Conservation (phyloP, 2,797 vertebrate genomes). For the Tympanoctomys barrerae region DNA sequence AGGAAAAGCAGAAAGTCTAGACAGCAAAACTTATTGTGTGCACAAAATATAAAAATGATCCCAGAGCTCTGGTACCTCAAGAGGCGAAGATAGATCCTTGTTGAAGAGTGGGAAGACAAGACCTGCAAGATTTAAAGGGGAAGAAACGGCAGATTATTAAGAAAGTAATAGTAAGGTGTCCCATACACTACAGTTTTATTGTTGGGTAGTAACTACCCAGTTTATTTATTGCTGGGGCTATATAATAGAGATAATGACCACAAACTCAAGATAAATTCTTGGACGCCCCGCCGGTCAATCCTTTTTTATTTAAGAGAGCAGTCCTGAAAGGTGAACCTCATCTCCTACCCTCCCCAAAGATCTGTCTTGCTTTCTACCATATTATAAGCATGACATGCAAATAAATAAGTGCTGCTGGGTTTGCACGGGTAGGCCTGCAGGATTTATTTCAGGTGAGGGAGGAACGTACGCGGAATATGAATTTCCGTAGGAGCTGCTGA, state of each 20-base stretch:
- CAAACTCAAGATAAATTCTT: slow-evolving; percentile 88
- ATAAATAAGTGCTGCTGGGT: slow-evolving; percentile 81
- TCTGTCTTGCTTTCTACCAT: slow-evolving; percentile 86
- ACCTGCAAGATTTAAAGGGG: slow-evolving; percentile 84
- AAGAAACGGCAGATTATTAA: slow-evolving; percentile 84
- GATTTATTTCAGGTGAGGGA: slow-evolving; percentile 84
- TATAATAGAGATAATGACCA: slow-evolving; percentile 88
- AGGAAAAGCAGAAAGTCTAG: slow-evolving; percentile 81
- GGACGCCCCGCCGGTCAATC: slow-evolving; percentile 85
- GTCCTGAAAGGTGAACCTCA: slow-evolving; percentile 85
- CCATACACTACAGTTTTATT: slow-evolving; percentile 86
- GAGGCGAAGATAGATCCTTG: slow-evolving; percentile 71
- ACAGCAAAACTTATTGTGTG: slow-evolving; percentile 83
- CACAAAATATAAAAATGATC: slow-evolving; percentile 81
- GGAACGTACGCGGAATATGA: slow-evolving; percentile 77
- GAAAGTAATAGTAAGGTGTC: slow-evolving; percentile 87
- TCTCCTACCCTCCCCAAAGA: slow-evolving; percentile 82
- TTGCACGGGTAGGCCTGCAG: slow-evolving; percentile 77
- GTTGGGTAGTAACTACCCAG: slow-evolving; percentile 84
- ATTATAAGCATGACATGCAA: slow-evolving; percentile 88
- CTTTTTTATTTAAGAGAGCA: slow-evolving; percentile 88
- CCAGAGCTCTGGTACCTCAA: slow-evolving; percentile 74
- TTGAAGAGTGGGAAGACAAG: slow-evolving; percentile 67
- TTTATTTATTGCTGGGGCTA: slow-evolving; percentile 87
- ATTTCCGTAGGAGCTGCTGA: slow-evolving; percentile 78